Percentiles rank a stretch among this genome's conserved stretches.
Evolutionary conservation across 2,888 invertebrate genomes (phyloP).

Genomic region (Volucella bombylans): DNA sequence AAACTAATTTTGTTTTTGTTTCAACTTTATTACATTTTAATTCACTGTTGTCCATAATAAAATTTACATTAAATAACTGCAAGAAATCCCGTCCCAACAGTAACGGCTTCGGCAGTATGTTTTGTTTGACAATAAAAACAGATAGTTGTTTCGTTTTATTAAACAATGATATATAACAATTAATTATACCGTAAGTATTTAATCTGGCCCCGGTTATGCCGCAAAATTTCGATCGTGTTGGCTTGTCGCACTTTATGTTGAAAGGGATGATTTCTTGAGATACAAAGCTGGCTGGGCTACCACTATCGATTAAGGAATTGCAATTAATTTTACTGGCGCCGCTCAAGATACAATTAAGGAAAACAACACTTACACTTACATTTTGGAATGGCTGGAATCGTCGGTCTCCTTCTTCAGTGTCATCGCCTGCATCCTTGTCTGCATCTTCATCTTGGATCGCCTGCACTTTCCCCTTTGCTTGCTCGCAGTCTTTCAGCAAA

Average conservation of each 20-base stretch:
- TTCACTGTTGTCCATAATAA: background rate
- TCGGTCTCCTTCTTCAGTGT: background rate
- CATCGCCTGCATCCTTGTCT: no score
- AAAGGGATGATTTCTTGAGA: constrained; percentile 21
- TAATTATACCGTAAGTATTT: background rate
- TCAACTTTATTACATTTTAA: background rate
- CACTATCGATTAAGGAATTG: constrained; percentile 15
- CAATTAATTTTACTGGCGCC: constrained; percentile 8
- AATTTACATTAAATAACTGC: constrained; percentile 1
- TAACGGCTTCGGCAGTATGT: background rate
- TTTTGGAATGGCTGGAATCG: background rate
- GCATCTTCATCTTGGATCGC: background rate
- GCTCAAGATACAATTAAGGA: background rate
- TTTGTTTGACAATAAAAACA: background rate
- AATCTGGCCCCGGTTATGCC: background rate
- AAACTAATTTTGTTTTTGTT: background rate
- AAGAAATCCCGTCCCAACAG: constrained; percentile 3
- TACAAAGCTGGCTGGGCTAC: constrained; percentile 16
- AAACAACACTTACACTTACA: constrained; percentile 1
- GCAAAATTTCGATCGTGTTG: background rate
- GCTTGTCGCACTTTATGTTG: constrained; percentile 8
- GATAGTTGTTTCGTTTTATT: background rate
- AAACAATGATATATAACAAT: background rate
- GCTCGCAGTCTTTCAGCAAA: constrained; percentile 8
- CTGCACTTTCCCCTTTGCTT: constrained; percentile 6